phyloP scores from a whole-genome alignment of 2,888 invertebrate genomes.

The Machimus atricapillus region DNA sequence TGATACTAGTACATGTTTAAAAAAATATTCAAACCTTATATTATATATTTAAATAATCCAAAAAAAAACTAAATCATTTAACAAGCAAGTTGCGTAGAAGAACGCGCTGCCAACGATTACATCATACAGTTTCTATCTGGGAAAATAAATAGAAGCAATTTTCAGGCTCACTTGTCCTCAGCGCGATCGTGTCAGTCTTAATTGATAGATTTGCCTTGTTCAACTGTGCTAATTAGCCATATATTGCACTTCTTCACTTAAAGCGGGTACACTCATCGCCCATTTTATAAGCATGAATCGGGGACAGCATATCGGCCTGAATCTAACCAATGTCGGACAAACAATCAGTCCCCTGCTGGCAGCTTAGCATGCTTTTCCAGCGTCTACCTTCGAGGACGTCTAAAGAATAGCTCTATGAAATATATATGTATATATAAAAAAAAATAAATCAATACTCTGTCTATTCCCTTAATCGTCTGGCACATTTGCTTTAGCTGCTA shows the following conservation, averaged over 20 bases:
- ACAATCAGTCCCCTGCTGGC: neutral
- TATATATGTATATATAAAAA: neutral
- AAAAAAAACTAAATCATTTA: neutral
- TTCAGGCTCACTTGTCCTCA: neutral
- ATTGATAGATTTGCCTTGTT: neutral
- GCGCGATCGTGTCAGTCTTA: neutral
- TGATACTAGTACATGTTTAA: no score
- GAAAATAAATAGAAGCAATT: neutral
- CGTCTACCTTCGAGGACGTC: neutral
- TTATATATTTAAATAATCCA: neutral
- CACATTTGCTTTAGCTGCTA: neutral
- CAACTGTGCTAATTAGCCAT: neutral
- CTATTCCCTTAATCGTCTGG: conserved; percentile 6
- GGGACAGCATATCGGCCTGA: neutral
- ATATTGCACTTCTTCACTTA: conserved; percentile 11
- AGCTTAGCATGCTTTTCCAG: neutral
- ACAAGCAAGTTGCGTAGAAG: neutral
- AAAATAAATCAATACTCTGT: conserved; percentile 1
- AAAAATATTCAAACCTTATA: no score
- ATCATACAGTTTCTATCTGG: neutral
- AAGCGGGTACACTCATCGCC: neutral
- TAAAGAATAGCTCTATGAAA: neutral
- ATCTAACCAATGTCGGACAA: neutral
- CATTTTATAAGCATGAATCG: neutral
- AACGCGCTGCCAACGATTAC: neutral